Base-by-base conservation (phyloP, 2,113 vertebrate species). In the Propithecus coquereli region DNA sequence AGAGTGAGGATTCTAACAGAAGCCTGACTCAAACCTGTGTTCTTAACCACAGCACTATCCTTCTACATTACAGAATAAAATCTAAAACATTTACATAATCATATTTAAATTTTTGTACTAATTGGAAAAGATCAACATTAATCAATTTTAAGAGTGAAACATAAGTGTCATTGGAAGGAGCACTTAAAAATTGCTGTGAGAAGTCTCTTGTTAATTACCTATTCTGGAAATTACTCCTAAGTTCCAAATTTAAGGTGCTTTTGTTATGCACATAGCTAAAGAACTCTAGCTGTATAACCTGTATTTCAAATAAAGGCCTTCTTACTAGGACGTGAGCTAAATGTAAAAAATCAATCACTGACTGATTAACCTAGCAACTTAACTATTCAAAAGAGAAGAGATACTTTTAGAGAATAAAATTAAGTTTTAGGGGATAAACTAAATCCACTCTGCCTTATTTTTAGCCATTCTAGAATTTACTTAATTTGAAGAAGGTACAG, bases 181-280 rank as follows among this genome's bases (percentile, higher is more conserved):
- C 22, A 85, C 22, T 70, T 65, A 95, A 89, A 76, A 79, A 59
- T 40, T 70, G 20, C 20, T 87, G 40, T 80, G 14, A 88, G 23
- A 83, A 57, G 45, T 30, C n/a, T 77, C n/a, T n/a, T 88, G 65
- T 63, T 77, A 79, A 27, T 83, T 83, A 91, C 40, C 27, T 84
- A 86, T 66, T 74, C 18, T 76, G n/a, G 50, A 94, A 89, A 95
- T 89, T 37, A 94, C 25, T 95, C 40, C 47, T 34, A 92, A 71
- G 1, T 89, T 91, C 43, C 63, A 80, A 84, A 50, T 50, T 1
- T 50, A 97, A 95, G 6, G 37, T 79, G 54, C 34, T 89, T 74
- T 57, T 89, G 50, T 66, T 92, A 89, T 63, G 63, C 47, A 93
- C 23, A 92, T 3, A 76, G 37, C 37, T 82, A 83, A 93, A 70